Conservation (phyloP, 37 sponge, comb jelly and placozoan species). For the Chondrosia reniformis region DNA sequence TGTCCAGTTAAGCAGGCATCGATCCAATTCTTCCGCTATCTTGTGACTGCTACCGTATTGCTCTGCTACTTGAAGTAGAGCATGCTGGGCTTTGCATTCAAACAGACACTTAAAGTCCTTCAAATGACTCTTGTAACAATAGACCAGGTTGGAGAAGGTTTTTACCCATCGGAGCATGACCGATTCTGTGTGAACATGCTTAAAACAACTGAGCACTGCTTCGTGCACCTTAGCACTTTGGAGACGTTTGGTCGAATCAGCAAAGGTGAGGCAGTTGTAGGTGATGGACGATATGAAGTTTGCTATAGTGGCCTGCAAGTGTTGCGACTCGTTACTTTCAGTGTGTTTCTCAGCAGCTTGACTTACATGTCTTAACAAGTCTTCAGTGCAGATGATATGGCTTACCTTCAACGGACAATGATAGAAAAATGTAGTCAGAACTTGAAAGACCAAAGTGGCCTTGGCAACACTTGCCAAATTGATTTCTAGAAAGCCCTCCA, state of each 20-base stretch:
- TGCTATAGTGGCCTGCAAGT: not conserved
- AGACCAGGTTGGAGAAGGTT: constrained; percentile 6
- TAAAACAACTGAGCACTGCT: not conserved
- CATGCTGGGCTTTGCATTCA: constrained; percentile 1
- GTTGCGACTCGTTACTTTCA: too few species aligned
- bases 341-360: constrained; percentile 1
- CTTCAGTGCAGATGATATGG: not conserved
- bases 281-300: not conserved
- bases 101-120: constrained; percentile 18
- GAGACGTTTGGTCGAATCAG: not conserved
- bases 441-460: not conserved
- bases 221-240: not conserved
- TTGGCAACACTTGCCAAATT: not conserved
- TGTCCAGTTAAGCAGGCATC: constrained; percentile 64
- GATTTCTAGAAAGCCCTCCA: not conserved
- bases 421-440: not conserved
- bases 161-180: not conserved
- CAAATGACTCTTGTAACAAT: constrained; percentile 14
- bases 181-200: not conserved
- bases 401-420: constrained; percentile 14
- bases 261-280: constrained; percentile 8
- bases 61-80: not conserved
- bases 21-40: constrained; percentile 57
- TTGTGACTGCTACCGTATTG: not conserved
- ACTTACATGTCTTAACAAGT: not conserved